Conservation (phyloP, 2,113 vertebrate species). For the Hyperoodon ampullatus region DNA sequence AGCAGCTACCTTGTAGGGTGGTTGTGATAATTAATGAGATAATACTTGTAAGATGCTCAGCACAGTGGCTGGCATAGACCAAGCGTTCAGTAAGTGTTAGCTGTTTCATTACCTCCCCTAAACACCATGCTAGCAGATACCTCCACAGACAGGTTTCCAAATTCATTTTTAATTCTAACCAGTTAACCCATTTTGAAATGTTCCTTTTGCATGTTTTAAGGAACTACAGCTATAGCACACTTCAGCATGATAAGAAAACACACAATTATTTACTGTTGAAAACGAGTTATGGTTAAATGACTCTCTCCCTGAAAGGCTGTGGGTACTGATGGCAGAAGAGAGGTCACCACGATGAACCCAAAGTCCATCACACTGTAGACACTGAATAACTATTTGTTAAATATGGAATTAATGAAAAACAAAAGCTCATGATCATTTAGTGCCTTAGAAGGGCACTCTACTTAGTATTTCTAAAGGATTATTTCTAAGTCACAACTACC, state of each 20-base stretch:
- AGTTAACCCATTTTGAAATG: not conserved
- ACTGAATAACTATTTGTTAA: not conserved
- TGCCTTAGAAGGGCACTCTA: not conserved
- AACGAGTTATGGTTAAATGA: not conserved
- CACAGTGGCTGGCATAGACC: not conserved
- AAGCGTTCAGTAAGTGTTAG: not conserved
- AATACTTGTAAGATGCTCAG: not conserved
- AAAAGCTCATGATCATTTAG: not conserved
- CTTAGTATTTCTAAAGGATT: not conserved
- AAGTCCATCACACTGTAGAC: not conserved
- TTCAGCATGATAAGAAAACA: not conserved
- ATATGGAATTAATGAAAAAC: not conserved
- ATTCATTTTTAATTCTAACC: not conserved
- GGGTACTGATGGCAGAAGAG: not conserved
- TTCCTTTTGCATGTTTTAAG: not conserved
- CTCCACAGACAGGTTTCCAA: not conserved
- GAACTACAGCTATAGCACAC: not conserved
- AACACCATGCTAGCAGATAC: not conserved
- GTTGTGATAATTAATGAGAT: not conserved
- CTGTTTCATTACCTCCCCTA: not conserved
- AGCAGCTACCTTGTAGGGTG: not conserved
- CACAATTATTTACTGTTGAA: not conserved
- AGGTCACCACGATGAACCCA: not conserved
- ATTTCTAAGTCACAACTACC: not conserved
- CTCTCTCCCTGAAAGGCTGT: not conserved